Conservation (phyloP, 2,888 invertebrate genomes). For the Trichacis sp. region DNA sequence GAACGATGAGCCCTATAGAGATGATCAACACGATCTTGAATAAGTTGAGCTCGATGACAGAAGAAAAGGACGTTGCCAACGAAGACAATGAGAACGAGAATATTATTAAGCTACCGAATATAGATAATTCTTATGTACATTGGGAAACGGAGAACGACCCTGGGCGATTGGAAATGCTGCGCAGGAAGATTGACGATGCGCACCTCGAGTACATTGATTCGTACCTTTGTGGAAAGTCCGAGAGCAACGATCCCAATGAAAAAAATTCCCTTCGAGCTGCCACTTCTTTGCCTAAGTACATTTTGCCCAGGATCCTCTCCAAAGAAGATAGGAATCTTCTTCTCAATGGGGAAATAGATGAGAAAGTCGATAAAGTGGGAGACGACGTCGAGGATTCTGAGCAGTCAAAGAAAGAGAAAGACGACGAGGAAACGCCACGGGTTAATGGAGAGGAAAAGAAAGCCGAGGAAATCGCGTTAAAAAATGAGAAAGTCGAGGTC, state of each 20-base stretch:
- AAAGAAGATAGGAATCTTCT: neutral
- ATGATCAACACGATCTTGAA: slow-evolving; percentile 44
- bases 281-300: neutral
- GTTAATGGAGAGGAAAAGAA: slow-evolving; percentile 8
- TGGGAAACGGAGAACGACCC: neutral
- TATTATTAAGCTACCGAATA: neutral
- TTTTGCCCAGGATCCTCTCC: neutral
- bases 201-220: slow-evolving; percentile 3
- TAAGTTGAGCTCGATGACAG: slow-evolving; percentile 44
- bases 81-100: slow-evolving; percentile 14
- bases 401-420: slow-evolving; percentile 3
- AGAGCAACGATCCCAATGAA: neutral
- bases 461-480: too few relatives aligned
- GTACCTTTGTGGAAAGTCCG: neutral
- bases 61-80: slow-evolving; percentile 31
- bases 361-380: neutral
- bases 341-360: neutral
- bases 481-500: neutral
- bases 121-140: neutral
- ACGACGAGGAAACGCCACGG: neutral
- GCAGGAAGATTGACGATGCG: slow-evolving; percentile 12
- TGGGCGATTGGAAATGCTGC: neutral
- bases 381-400: neutral
- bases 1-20: slow-evolving; percentile 33
- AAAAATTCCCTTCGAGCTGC: neutral